Conservation (phyloP, 2,797 vertebrate species). For the Acrocephalus scirpaceus region DNA sequence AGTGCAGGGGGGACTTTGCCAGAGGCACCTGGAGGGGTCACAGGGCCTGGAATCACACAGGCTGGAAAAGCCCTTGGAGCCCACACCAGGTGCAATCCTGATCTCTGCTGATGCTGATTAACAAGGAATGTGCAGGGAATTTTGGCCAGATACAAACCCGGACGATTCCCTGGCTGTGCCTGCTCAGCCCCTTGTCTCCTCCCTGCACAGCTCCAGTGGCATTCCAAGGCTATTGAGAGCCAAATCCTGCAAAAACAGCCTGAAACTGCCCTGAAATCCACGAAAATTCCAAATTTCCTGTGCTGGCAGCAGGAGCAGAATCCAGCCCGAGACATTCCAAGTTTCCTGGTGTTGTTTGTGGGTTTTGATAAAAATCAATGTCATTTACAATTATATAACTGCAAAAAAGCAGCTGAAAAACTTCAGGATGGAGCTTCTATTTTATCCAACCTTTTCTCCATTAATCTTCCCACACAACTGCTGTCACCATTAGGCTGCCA, state of each 20-base stretch:
- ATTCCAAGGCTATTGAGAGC: background rate
- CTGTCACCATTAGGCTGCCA: conserved; percentile 60
- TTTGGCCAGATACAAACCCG: background rate
- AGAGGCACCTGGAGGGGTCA: background rate
- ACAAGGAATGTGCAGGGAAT: background rate
- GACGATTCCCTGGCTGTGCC: background rate
- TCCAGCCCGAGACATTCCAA: background rate
- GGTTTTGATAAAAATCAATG: conserved; percentile 1
- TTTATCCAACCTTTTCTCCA: conserved; percentile 58
- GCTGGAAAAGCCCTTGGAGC: background rate
- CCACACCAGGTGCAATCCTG: accelerated
- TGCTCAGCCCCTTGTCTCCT: background rate
- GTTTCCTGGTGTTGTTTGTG: background rate
- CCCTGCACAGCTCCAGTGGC: background rate
- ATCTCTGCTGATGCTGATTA: accelerated
- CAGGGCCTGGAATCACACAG: background rate
- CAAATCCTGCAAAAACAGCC: background rate
- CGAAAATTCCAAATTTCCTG: background rate
- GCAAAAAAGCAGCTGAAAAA: conserved; percentile 45
- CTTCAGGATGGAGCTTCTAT: conserved; percentile 36
- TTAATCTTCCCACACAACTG: conserved; percentile 68
- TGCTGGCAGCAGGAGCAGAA: background rate
- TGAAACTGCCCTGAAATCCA: background rate
- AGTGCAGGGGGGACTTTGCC: background rate
- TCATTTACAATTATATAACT: conserved; percentile 41